Evolutionary conservation across 2,797 vertebrate genomes (phyloP).

Genomic region (Schizopygopsis pylzovi): DNA sequence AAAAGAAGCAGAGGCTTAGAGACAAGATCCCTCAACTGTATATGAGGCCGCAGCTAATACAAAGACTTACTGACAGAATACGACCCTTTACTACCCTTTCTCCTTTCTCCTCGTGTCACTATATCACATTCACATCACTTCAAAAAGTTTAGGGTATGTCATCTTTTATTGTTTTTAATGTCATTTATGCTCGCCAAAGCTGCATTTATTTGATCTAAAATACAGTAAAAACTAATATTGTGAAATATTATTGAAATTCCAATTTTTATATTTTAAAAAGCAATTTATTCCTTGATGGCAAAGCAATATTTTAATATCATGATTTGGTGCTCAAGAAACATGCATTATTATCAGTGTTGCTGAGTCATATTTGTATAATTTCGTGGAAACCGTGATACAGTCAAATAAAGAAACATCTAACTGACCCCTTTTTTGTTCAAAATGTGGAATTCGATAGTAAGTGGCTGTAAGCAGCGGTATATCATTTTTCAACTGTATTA

Average conservation of each 20-base stretch:
- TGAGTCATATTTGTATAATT: neutral
- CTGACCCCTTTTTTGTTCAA: neutral
- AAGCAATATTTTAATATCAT: neutral
- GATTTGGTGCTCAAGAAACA: neutral
- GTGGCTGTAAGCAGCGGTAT: neutral
- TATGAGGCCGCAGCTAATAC: slow-evolving; percentile 2
- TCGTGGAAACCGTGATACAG: neutral
- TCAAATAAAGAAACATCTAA: neutral
- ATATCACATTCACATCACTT: neutral
- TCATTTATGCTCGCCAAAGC: neutral
- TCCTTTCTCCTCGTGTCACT: neutral
- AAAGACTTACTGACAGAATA: slow-evolving; percentile 4
- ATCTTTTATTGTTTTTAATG: neutral
- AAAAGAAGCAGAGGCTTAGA: slow-evolving; percentile 38
- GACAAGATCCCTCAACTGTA: slow-evolving; percentile 18
- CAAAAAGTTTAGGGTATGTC: neutral
- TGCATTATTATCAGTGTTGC: neutral
- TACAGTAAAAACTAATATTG: neutral
- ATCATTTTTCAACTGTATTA: neutral
- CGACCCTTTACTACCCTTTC: neutral
- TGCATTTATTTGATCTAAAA: neutral
- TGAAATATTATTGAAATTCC: neutral
- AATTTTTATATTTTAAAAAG: neutral
- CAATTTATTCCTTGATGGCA: neutral
- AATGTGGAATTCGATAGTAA: neutral